Percentiles rank a stretch among this genome's conserved stretches.
Conservation (phyloP, 2,797 vertebrate genomes). For the Columba guinea region DNA sequence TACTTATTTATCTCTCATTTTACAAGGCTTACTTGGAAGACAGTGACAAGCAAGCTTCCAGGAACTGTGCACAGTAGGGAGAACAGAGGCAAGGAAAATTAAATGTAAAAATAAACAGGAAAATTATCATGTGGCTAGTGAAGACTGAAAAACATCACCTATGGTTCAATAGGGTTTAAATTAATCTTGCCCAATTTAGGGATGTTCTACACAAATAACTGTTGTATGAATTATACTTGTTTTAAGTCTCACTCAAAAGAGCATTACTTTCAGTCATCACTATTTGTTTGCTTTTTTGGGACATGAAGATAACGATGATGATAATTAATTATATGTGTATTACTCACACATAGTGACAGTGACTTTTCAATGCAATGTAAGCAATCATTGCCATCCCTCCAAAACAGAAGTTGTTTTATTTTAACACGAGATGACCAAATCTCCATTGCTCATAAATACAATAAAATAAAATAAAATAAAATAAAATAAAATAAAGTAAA, state of each 20-base stretch:
- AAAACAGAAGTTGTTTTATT: neutral
- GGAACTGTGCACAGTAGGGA: neutral
- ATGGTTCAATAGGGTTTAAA: neutral
- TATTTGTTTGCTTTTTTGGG: neutral
- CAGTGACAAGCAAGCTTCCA: neutral
- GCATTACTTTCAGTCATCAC: neutral
- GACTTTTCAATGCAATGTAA: neutral
- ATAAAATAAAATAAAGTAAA: neutral
- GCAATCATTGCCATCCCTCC: neutral
- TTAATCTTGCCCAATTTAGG: neutral
- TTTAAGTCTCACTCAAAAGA: neutral
- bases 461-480: no score
- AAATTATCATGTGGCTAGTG: neutral
- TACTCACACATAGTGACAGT: accelerated
- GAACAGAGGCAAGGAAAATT: neutral
- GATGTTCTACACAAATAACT: neutral
- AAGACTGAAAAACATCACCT: neutral
- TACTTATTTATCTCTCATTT: neutral
- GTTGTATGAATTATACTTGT: neutral
- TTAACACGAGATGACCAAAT: neutral
- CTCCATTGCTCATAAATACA: neutral
- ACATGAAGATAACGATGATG: neutral
- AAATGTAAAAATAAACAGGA: neutral
- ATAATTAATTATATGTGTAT: neutral
- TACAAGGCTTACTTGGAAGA: neutral